Percentiles rank a stretch among this genome's conserved stretches.
Evolutionary conservation across 1,140 invertebrate genomes (phyloP).

Genomic region (Riptortus pedestris): DNA sequence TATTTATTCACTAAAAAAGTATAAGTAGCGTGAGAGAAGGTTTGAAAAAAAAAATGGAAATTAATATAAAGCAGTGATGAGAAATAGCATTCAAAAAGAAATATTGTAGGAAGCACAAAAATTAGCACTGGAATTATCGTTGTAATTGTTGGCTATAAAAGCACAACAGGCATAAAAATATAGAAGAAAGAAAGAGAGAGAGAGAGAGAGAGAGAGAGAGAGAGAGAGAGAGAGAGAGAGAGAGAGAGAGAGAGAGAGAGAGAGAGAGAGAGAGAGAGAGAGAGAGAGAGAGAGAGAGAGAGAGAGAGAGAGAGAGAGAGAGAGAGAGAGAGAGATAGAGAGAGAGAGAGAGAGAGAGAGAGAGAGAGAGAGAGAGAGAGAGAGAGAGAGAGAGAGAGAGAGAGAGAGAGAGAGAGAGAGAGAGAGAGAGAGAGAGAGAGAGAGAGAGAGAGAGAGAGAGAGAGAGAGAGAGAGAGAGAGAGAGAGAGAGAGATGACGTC

Average conservation of each 20-base stretch:
- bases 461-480: slow-evolving; percentile 11
- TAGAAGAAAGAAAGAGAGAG: slow-evolving; percentile 9
- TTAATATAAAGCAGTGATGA: neutral
- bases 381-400: slow-evolving; percentile 16
- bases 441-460: slow-evolving; percentile 20
- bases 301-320: slow-evolving; percentile 11
- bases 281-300: slow-evolving; percentile 9
- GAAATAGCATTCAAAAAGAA: too few species aligned
- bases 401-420: slow-evolving; percentile 24
- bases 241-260: neutral
- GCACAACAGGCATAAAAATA: too few species aligned
- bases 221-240: slow-evolving; percentile 13
- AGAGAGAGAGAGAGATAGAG: too few species aligned
- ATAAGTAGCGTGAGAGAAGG: neutral
- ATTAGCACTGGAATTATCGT: too few species aligned
- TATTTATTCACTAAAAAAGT: too few species aligned
- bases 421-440: slow-evolving; percentile 23
- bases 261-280: slow-evolving; percentile 18
- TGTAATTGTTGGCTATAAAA: too few species aligned
- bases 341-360: too few species aligned
- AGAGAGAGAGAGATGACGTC: neutral
- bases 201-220: slow-evolving; percentile 9
- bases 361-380: slow-evolving; percentile 14
- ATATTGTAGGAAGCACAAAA: too few species aligned
- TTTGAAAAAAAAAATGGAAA: neutral